These are phyloP conservation scores for Carcharodon carcharias DNA, from an alignment of 2,797 vertebrate genomes.

Conservation along the genomic window DNA sequence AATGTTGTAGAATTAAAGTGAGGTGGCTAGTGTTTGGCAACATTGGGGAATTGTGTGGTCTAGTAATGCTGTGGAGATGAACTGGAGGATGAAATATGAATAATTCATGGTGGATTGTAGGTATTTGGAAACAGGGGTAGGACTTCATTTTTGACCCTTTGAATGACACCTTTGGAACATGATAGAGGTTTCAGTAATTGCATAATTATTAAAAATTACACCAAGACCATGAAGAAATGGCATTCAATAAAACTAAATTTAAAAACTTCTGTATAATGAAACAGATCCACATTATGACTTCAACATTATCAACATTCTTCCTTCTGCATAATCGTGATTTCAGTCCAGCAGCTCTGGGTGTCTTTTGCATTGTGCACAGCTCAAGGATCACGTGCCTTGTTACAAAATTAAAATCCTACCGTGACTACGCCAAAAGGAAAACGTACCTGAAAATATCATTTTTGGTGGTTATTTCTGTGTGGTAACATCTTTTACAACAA, in stretches of 20 bases:
- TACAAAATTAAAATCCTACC: background rate
- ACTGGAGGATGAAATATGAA: background rate
- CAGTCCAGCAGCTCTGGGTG: background rate
- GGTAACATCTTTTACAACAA: constrained; percentile 92
- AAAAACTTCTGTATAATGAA: background rate
- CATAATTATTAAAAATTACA: background rate
- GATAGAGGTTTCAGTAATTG: background rate
- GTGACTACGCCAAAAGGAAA: background rate
- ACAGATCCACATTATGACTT: background rate
- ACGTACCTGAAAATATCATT: constrained; percentile 97
- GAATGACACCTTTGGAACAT: background rate
- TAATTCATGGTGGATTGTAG: background rate
- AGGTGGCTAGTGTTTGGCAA: background rate
- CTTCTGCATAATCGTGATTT: background rate
- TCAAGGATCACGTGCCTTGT: background rate
- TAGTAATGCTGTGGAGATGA: background rate
- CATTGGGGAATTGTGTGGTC: background rate
- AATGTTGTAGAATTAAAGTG: background rate
- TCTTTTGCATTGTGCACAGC: background rate
- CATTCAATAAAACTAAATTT: background rate
- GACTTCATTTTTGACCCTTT: background rate
- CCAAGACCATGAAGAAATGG: background rate
- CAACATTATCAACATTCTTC: too few relatives aligned
- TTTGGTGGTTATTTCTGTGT: constrained; percentile 96
- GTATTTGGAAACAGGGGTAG: background rate